These are phyloP conservation scores for Brienomyrus brachyistius DNA, from an alignment of 2,113 vertebrate genomes.

Conservation along the genomic window DNA sequence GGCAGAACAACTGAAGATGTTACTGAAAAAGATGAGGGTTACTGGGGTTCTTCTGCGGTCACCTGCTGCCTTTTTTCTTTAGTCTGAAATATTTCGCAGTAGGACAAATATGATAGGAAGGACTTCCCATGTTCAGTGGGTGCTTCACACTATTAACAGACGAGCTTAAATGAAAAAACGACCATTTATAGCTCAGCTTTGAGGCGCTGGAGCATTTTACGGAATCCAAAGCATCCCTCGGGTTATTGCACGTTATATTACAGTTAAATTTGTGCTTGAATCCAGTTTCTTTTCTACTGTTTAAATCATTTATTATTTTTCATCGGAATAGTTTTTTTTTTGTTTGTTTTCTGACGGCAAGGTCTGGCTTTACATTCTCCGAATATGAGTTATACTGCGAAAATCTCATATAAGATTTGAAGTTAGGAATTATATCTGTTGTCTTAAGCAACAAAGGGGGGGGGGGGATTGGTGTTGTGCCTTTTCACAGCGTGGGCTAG, in stretches of 20 bases:
- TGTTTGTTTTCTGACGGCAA: conserved; percentile 55
- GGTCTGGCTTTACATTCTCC: conserved; percentile 66
- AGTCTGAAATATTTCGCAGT: background rate
- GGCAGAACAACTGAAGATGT: background rate
- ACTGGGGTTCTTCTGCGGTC: background rate
- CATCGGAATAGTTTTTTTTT: conserved; percentile 55
- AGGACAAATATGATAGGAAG: background rate
- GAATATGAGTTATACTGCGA: conserved; percentile 52
- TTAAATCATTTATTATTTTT: conserved; percentile 52
- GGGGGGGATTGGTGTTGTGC: conserved; percentile 51
- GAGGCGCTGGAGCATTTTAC: background rate
- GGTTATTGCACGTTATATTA: background rate
- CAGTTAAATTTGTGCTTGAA: background rate
- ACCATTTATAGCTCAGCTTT: background rate
- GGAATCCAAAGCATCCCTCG: background rate
- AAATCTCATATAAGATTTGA: conserved; percentile 69
- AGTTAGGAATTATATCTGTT: conserved; percentile 55
- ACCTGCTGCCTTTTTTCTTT: background rate
- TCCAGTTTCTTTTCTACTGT: background rate
- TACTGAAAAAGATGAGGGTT: background rate
- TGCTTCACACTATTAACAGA: background rate
- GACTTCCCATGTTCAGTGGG: background rate
- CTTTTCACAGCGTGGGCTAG: conserved; percentile 54
- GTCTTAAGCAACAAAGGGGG: conserved; percentile 47
- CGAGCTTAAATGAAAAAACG: background rate